These are phyloP conservation scores for Limulus polyphemus DNA, from an alignment of 2,888 invertebrate genomes.

Conservation along the genomic window DNA sequence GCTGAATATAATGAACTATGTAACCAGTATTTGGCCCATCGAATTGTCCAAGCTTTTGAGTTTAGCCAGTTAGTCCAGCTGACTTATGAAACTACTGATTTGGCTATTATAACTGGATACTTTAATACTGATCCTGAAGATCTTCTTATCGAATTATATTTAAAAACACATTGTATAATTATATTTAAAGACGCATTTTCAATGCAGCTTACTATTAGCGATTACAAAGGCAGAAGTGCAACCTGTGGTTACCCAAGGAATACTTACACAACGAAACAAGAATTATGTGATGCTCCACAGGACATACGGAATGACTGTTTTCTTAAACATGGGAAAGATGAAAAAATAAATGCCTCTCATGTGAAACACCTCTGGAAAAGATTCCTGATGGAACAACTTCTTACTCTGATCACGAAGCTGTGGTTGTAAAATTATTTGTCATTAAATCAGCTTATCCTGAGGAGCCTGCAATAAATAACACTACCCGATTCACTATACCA, in stretches of 20 bases:
- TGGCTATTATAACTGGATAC: constrained; percentile 83
- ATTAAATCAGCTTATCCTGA: too few relatives aligned
- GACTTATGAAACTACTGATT: constrained; percentile 62
- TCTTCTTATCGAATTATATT: constrained; percentile 41
- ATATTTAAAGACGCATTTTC: constrained; percentile 13
- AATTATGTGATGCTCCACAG: constrained; percentile 45
- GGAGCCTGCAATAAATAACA: too few relatives aligned
- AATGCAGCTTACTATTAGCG: not conserved
- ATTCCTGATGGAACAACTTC: too few relatives aligned
- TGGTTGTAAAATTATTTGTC: too few relatives aligned
- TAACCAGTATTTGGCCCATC: constrained; percentile 77
- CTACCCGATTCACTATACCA: too few relatives aligned
- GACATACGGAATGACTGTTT: constrained; percentile 91
- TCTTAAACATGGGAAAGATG: too few relatives aligned
- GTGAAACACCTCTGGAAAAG: too few relatives aligned
- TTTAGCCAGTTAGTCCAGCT: constrained; percentile 84
- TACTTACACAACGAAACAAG: constrained; percentile 55
- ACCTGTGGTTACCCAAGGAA: constrained; percentile 72
- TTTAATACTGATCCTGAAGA: constrained; percentile 78
- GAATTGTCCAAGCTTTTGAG: constrained; percentile 85
- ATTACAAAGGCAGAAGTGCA: constrained; percentile 36
- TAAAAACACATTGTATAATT: too few relatives aligned
- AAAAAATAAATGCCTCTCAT: too few relatives aligned
- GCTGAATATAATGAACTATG: constrained; percentile 68
- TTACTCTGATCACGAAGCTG: too few relatives aligned